phyloP scores from a whole-genome alignment of 64 coral and sea anemone genomes.

The Pocillopora verrucosa region DNA sequence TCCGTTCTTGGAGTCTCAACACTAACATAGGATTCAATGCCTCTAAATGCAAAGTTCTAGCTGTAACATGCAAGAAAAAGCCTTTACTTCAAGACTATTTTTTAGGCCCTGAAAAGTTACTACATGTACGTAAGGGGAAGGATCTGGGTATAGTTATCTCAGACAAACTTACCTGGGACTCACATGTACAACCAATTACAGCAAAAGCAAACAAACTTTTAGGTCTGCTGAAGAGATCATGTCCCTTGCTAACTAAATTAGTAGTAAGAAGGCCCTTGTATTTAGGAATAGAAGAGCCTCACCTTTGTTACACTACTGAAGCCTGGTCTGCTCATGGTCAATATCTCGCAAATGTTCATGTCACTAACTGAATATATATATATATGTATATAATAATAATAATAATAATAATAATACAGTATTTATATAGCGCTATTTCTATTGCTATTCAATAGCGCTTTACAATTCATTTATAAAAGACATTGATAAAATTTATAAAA shows the following conservation, averaged over 20 bases:
- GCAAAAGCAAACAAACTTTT: not conserved
- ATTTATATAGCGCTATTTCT: too few species aligned
- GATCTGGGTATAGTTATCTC: not conserved
- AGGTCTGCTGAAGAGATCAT: not conserved
- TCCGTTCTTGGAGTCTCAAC: not conserved
- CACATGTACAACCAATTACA: too few species aligned
- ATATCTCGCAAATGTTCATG: too few species aligned
- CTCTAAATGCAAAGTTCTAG: conserved; percentile 10
- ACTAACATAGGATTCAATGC: not conserved
- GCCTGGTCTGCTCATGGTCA: not conserved
- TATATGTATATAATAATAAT: not conserved
- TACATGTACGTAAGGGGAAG: not conserved
- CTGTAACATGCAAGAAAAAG: conserved; percentile 1
- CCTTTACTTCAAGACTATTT: not conserved
- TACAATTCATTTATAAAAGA: too few species aligned
- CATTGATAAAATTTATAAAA: too few species aligned
- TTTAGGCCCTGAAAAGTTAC: not conserved
- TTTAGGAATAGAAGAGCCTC: not conserved
- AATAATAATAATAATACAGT: too few species aligned
- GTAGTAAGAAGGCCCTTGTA: not conserved
- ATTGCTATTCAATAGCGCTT: too few species aligned
- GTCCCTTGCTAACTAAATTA: too few species aligned
- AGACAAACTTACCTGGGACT: too few species aligned
- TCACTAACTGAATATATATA: too few species aligned
- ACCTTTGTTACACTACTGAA: not conserved